A percentile compares a stretch with the other conserved stretches of the same genome.
phyloP scores from a whole-genome alignment of 2,113 vertebrate genomes.

The Candoia aspera region DNA sequence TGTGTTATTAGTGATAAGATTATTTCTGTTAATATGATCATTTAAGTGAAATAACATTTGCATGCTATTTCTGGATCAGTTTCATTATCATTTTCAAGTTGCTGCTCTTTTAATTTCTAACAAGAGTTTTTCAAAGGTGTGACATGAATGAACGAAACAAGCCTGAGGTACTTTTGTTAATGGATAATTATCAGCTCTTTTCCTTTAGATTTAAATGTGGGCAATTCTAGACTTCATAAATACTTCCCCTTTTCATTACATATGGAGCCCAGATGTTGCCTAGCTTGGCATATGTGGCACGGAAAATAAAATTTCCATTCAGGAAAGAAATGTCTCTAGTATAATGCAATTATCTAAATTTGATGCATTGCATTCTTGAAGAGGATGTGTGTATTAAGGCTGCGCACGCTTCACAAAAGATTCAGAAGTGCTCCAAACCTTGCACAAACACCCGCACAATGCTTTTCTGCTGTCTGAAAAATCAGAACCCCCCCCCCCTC shows the following conservation, averaged over 20 bases:
- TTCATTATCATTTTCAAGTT: slow-evolving; percentile 27
- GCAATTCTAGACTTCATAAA: slow-evolving; percentile 23
- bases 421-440: background rate
- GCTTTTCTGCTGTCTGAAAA: background rate
- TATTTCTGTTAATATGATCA: slow-evolving; percentile 17
- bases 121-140: slow-evolving; percentile 19
- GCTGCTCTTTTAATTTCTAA: slow-evolving; percentile 32
- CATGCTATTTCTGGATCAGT: slow-evolving; percentile 7
- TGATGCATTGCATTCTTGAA: background rate
- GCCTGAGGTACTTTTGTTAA: slow-evolving; percentile 34
- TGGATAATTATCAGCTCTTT: slow-evolving; percentile 31
- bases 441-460: background rate
- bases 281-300: background rate
- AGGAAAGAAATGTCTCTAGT: background rate
- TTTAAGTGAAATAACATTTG: background rate
- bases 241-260: slow-evolving; percentile 24
- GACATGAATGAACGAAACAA: slow-evolving; percentile 27
- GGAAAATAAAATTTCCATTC: background rate
- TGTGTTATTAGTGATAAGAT: slow-evolving; percentile 20
- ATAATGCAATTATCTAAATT: background rate
- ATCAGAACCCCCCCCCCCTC: background rate
- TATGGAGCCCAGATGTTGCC: background rate
- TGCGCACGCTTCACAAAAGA: background rate
- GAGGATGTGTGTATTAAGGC: background rate
- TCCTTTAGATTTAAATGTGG: slow-evolving; percentile 33